Base-by-base conservation (phyloP, 2,113 vertebrate species). In the Peromyscus polionotus region DNA sequence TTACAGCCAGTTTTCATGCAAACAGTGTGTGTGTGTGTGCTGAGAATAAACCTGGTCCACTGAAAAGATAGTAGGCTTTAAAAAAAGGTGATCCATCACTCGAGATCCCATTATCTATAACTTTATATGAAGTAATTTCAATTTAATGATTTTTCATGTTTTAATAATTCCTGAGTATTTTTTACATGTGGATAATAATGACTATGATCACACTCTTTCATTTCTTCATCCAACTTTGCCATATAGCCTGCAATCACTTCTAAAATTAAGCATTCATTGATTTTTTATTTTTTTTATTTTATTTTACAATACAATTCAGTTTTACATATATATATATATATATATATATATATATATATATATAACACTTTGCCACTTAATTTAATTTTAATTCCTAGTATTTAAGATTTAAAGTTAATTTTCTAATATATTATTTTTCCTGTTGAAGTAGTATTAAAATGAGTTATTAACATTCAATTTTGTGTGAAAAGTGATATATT, bases 401-500 rank as follows among this genome's bases (percentile, higher is more conserved):
- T 68, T 94, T 72, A 93, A 63, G 91, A 91, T 80, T 88, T 0
- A 83, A 81, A 22, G 51, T 54, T 91, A 54, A n/a, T 77, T 90
- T 91, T 94, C 20, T 28, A 79, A 2, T 54, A 12, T 59, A 73
- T 24, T 68, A n/a, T 90, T 95, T 87, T 8, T 31, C 88, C 33
- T 96, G 7, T 85, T 77, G 36, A 94, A 89, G 19, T 1, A 28
- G 2, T 57, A 95, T 39, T 97, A 39, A 59, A 79, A 90, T 93
- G 36, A 1, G 92, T 70, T 96, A 93, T 95, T 95, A 95, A 95
- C 89, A 24, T 0, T 33, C 11, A 79, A 48, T 9, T 42, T 88
- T 97, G 5, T 89, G 5, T 97, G 79, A 95, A 93, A 87, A 97
- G 95, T 93, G n/a, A 24, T 87, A 48, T 22, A 70, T 80, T 95